Evolutionary conservation across 2,113 vertebrate genomes (phyloP).

Genomic region (Phylloscopus whistleri): DNA sequence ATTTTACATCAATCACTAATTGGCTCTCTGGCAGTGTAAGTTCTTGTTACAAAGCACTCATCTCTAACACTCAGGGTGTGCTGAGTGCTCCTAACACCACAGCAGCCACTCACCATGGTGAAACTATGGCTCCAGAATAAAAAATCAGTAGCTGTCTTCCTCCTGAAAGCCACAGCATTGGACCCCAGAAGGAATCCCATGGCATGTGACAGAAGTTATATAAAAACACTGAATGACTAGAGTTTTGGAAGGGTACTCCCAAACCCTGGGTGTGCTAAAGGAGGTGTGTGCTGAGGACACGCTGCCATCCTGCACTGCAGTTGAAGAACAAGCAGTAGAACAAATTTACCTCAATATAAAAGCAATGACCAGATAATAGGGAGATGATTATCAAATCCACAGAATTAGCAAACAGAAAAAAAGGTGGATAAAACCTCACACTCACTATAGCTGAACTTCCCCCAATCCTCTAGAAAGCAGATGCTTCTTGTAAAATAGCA

Average conservation of each 20-base stretch:
- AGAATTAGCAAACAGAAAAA: not conserved
- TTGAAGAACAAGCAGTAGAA: not conserved
- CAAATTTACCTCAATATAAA: not conserved
- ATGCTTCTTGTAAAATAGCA: not conserved
- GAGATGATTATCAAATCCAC: not conserved
- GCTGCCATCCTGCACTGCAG: not conserved
- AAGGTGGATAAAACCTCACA: not conserved
- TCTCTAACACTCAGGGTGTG: not conserved
- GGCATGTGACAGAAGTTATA: not conserved
- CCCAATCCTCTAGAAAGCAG: not conserved
- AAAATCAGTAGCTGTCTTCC: not conserved
- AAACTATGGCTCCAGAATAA: not conserved
- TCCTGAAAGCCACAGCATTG: not conserved
- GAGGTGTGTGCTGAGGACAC: not conserved
- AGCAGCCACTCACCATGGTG: not conserved
- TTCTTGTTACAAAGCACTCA: not conserved
- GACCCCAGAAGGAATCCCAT: not conserved
- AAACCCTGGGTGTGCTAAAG: not conserved
- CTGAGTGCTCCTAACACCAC: not conserved
- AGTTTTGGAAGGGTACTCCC: not conserved
- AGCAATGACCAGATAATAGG: not conserved
- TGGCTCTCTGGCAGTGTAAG: not conserved
- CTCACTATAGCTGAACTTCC: not conserved
- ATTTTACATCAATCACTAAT: not conserved
- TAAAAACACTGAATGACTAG: rapidly evolving